Evolutionary conservation across 1,140 invertebrate species (phyloP), one percentile per base, ranked within the genome.

Genomic region (Potamilus streckersoni): DNA sequence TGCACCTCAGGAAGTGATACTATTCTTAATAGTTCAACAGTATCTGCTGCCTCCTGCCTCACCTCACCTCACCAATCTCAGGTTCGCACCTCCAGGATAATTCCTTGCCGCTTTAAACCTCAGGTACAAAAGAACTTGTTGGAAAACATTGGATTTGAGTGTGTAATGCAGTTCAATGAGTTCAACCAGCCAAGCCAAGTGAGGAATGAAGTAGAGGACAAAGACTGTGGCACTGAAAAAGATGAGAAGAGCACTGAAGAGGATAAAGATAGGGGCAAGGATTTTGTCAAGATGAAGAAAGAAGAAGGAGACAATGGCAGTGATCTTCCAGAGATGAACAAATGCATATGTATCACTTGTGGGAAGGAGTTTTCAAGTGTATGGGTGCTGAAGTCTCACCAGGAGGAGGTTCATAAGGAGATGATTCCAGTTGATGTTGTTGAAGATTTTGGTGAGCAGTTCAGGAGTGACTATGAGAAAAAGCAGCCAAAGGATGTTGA

Each of bases 81-180:
- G 74, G 72, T 61, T 38, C 74, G 59, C 74, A 23, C 61, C 62
- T 72, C 74, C 72, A 92, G 93, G 67, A 92, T 92, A 89, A 95
- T 83, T 76, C 78, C 84, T 74, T 81, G 86, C 12, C 74, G 86
- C 27, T 85, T 85, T 66, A 88, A 87, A 75, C 84, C 95, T 38
- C 94, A 96, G 86, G 95, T 96, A 91, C 96, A 97, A 89, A 96
- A 96, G 88, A 95, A 96, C 90, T 90, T 98, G 23, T 89, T 98
- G 49, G 96, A 97, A 89, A 96, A 95, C 81, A 97, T 96, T 89
- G 97, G 97, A 5, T 97, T 97, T 90, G 96, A 98, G 87, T 93
- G 98, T 78, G 96, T 98, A 8, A 97, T 97, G 95, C 96, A 98
- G 89, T 97, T 97, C 88, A 97, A 97, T 90, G 96, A 97, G 87